Conservation (phyloP, 2,888 invertebrate genomes). For the Drosophila sordidula region DNA sequence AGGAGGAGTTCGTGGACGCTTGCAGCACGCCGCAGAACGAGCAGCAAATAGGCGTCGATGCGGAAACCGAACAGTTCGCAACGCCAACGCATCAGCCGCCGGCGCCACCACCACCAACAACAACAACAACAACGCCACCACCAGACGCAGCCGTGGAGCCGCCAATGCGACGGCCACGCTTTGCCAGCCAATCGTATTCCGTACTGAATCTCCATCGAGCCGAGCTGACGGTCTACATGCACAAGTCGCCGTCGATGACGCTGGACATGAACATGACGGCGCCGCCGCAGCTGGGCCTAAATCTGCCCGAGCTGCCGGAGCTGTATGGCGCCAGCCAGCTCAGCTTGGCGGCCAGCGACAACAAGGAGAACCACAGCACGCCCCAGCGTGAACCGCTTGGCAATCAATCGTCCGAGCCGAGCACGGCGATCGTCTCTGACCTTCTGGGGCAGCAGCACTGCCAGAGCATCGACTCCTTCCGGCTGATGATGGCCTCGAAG, state of each 20-base stretch:
- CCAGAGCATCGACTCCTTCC: slow-evolving; percentile 82
- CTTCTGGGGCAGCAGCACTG: slow-evolving; percentile 66
- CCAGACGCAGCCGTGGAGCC: slow-evolving; percentile 22
- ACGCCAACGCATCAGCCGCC: slow-evolving; percentile 49
- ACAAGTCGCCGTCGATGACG: slow-evolving; percentile 82
- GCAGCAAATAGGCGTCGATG: slow-evolving; percentile 12
- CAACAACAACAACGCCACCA: neutral
- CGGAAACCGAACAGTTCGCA: slow-evolving; percentile 39
- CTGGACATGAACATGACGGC: slow-evolving; percentile 72
- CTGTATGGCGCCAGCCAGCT: slow-evolving; percentile 70
- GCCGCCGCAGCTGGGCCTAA: slow-evolving; percentile 65
- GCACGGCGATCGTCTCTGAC: slow-evolving; percentile 20
- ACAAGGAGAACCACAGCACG: slow-evolving; percentile 74
- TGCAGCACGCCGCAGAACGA: slow-evolving; percentile 70
- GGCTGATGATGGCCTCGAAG: slow-evolving; percentile 40
- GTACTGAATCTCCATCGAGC: slow-evolving; percentile 83
- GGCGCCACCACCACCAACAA: neutral
- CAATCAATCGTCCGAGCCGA: slow-evolving; percentile 1
- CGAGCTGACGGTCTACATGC: slow-evolving; percentile 82
- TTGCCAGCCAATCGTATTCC: slow-evolving; percentile 81
- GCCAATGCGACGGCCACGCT: slow-evolving; percentile 39
- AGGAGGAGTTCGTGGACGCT: slow-evolving; percentile 83
- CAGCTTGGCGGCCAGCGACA: slow-evolving; percentile 65
- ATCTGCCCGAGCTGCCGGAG: slow-evolving; percentile 76
- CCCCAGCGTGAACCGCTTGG: slow-evolving; percentile 5